Conservation (phyloP, 2,797 vertebrate species). For the Hypotaenidia philippensis region DNA sequence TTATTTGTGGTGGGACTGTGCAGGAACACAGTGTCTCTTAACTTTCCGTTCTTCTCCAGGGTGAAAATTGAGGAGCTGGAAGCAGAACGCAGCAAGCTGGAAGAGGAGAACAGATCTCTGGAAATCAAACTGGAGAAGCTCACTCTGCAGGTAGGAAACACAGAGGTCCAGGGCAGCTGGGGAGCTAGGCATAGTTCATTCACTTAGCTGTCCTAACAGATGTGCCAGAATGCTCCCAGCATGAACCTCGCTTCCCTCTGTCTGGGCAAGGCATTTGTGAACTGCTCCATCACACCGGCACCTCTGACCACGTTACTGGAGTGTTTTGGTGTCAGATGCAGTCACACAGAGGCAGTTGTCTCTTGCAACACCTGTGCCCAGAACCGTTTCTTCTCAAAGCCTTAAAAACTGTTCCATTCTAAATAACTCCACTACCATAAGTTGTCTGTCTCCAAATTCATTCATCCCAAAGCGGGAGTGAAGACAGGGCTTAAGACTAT, state of each 20-base stretch:
- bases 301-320: accelerated
- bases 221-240: background rate
- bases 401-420: background rate
- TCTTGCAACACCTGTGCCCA: background rate
- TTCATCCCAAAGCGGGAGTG: accelerated
- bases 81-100: slow-evolving; percentile 86
- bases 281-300: background rate
- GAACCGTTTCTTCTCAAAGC: background rate
- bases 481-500: background rate
- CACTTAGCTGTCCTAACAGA: background rate
- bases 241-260: accelerated
- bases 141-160: slow-evolving; percentile 86
- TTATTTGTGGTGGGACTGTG: background rate
- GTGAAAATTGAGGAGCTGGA: slow-evolving; percentile 95
- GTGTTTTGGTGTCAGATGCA: background rate
- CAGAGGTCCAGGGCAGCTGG: background rate
- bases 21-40: background rate
- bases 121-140: slow-evolving; percentile 91
- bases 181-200: accelerated
- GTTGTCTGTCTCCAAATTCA: background rate
- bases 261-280: background rate
- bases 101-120: slow-evolving; percentile 88
- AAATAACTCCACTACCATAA: background rate
- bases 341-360: background rate
- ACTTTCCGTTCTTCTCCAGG: slow-evolving; percentile 71